A percentile compares a stretch with the other conserved stretches of the same genome.
Evolutionary conservation across 2,797 vertebrate species (phyloP).

Genomic region (Sternarchorhynchus goeldii): DNA sequence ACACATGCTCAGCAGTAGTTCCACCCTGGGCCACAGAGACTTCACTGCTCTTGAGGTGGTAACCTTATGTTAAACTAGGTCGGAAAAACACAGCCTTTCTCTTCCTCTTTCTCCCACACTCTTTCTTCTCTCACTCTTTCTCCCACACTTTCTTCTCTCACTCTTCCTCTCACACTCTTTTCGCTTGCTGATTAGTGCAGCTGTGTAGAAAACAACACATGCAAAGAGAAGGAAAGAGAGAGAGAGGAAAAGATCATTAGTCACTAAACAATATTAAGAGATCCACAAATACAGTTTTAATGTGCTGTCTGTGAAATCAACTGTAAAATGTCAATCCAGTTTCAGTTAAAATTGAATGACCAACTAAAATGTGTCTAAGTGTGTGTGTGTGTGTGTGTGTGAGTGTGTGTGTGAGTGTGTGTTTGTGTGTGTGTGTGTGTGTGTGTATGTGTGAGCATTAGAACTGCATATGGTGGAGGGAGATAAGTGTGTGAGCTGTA

Average conservation of each 20-base stretch:
- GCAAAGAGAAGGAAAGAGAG: slow-evolving; percentile 7
- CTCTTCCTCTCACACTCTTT: slow-evolving; percentile 13
- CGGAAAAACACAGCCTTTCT: slow-evolving; percentile 52
- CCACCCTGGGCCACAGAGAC: not conserved
- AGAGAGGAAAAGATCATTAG: slow-evolving; percentile 2
- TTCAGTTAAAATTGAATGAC: too few species aligned
- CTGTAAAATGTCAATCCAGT: too few species aligned
- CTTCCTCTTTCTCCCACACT: slow-evolving; percentile 50
- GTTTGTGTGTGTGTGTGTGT: not conserved
- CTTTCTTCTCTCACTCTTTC: slow-evolving; percentile 16
- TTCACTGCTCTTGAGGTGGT: slow-evolving; percentile 20
- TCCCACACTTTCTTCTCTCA: slow-evolving; percentile 6
- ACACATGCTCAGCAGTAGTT: not conserved
- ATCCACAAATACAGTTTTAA: too few species aligned
- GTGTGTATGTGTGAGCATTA: not conserved
- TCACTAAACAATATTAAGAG: not conserved
- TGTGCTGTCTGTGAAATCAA: too few species aligned
- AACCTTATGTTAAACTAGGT: slow-evolving; percentile 42
- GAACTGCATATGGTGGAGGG: not conserved
- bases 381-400: too few species aligned
- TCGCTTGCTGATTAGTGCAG: not conserved
- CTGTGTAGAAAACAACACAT: slow-evolving; percentile 26
- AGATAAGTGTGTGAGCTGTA: too few species aligned
- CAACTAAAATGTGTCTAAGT: too few species aligned
- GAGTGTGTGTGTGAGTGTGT: not conserved